Evolutionary conservation across 2,797 vertebrate species (phyloP).

Genomic region (Rhinichthys osculus): DNA sequence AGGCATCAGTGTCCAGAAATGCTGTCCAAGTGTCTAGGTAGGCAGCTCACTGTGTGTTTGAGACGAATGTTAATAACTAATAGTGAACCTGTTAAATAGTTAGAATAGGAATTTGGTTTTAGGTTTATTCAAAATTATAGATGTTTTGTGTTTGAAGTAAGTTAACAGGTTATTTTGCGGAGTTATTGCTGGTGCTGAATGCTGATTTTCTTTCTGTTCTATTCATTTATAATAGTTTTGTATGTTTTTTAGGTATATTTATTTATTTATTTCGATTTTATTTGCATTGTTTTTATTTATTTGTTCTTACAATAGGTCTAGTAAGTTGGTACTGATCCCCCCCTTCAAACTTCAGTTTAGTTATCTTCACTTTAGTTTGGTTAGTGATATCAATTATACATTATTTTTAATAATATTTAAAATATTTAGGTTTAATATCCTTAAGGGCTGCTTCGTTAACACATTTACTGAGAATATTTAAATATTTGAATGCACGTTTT

Average conservation of each 20-base stretch:
- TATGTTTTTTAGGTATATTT: not conserved
- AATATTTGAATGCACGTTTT: not conserved
- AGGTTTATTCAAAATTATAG: not conserved
- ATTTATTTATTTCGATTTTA: no score
- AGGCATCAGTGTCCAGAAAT: not conserved
- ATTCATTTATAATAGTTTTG: not conserved
- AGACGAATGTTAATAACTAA: not conserved
- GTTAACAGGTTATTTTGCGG: not conserved
- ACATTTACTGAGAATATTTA: not conserved
- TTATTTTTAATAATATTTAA: not conserved
- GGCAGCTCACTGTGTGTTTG: not conserved
- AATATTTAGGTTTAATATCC: not conserved
- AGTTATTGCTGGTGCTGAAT: not conserved
- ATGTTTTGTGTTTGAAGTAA: not conserved
- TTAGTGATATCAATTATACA: not conserved
- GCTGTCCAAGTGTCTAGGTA: not conserved
- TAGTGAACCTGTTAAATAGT: not conserved
- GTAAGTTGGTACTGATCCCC: no score
- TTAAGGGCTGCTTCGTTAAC: no score
- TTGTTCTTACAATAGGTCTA: not conserved
- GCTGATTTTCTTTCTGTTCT: not conserved
- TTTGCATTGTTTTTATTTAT: not conserved
- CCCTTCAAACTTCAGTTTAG: not conserved
- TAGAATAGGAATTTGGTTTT: not conserved
- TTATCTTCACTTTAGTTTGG: not conserved